Percentiles rank a stretch among this genome's conserved stretches.
phyloP scores from a whole-genome alignment of 2,113 vertebrate species.

The Boleophthalmus pectinirostris region DNA sequence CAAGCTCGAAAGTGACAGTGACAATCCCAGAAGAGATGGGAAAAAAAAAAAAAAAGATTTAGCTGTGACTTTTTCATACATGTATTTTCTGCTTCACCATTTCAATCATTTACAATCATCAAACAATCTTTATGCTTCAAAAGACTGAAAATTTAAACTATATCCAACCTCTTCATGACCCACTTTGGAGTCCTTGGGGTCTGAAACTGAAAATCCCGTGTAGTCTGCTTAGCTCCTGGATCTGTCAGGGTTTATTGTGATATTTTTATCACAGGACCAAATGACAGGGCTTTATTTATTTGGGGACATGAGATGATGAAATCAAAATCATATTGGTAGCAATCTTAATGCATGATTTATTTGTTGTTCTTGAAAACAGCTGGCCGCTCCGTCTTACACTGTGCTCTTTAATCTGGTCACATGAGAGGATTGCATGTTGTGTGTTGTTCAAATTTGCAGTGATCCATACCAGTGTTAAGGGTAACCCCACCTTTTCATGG shows the following conservation, averaged over 20 bases:
- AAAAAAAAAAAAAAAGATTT: not conserved
- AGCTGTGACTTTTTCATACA: not conserved
- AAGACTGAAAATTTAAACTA: not conserved
- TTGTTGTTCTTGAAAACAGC: not conserved
- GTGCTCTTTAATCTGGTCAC: not conserved
- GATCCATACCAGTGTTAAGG: not conserved
- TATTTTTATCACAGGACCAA: not conserved
- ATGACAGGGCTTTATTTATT: not conserved
- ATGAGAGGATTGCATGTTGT: not conserved
- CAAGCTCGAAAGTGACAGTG: not conserved
- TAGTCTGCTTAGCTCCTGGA: not conserved
- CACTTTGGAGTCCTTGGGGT: conserved; percentile 4
- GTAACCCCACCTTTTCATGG: not conserved
- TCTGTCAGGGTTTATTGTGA: not conserved
- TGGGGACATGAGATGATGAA: conserved; percentile 1
- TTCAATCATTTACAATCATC: not conserved
- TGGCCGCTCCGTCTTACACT: not conserved
- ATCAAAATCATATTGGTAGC: not conserved
- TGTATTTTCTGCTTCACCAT: not conserved
- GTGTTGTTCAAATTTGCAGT: not conserved
- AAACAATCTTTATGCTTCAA: not conserved
- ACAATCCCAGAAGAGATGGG: not conserved
- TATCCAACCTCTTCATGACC: conserved; percentile 1
- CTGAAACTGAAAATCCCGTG: not conserved
- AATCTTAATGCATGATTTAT: not conserved